Evolutionary conservation across 2,113 vertebrate genomes (phyloP), one percentile per base, ranked within the genome.

Genomic region (Rhinolophus ferrumequinum): DNA sequence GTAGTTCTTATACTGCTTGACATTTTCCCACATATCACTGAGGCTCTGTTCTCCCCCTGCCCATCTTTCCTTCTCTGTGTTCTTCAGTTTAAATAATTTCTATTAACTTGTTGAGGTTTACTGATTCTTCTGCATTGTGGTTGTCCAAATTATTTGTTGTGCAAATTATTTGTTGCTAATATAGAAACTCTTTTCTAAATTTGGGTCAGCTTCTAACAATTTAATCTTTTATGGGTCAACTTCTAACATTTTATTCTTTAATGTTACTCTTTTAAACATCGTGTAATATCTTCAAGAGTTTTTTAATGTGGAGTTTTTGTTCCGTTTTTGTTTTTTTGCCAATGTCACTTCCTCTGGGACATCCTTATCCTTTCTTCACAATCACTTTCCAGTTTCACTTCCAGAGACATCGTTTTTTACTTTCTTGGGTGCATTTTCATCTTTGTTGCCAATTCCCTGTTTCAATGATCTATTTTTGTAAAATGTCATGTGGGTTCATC

Each of bases 221-320:
- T 88, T 80, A 33, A 77, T 96, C 44, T 33, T 88, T 60, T 22
- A 52, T 90, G 58, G 60, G 24, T 95, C 56, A 64, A 24, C 62
- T 38, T 89, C 47, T 44, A 89, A 50, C 13, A 35, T 90, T 89
- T 92, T 73, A 28, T 75, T 96, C 60, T n/a, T 86, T 35, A 38
- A 58, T 80, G n/a, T 56, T 80, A 38, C 41, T 54, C 54, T 81
- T 69, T 75, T 58, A 90, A 96, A 69, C 52, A 28, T 91, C 9
- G 7, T 44, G 3, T 52, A 82, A 26, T 69, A n/a, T 91, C 14
- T 82, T 24, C 18, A 79, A 95, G 66, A 52, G 24, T 73, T 88
- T 18, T 86, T 97, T 88, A 80, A 73, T 8, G n/a, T 30, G 22
- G 6, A 72, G 8, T 62, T 69, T 88, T 67, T 60, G 2, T 87